Percentiles rank a stretch among this genome's conserved stretches.
These are phyloP conservation scores for Fistularia commersonii DNA, from an alignment of 2,797 vertebrate genomes.

Conservation along the genomic window DNA sequence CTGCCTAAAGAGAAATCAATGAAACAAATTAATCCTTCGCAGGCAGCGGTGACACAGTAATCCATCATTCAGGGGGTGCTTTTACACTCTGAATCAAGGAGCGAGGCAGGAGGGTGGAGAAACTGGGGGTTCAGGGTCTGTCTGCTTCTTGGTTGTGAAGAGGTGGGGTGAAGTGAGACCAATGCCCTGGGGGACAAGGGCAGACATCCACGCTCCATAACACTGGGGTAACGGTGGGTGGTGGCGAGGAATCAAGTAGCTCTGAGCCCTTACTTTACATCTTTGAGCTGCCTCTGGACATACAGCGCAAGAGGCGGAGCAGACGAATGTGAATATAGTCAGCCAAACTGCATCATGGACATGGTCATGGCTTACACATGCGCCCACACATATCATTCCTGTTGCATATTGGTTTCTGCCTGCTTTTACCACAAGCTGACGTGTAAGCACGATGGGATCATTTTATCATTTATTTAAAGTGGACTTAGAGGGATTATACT, in stretches of 20 bases:
- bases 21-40: conserved; percentile 99
- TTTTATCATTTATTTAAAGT: conserved; percentile 44
- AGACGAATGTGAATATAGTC: conserved; percentile 42
- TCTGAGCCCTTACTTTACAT: conserved; percentile 70
- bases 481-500: conserved; percentile 15
- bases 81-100: conserved; percentile 97
- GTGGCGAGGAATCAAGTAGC: conserved; percentile 82
- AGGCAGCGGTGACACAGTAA: conserved; percentile 99
- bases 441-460: conserved; percentile 16
- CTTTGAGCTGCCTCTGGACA: conserved; percentile 79
- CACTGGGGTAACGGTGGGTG: conserved; percentile 81
- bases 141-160: conserved; percentile 40
- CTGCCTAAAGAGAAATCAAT: conserved; percentile 99
- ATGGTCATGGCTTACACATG: conserved; percentile 46
- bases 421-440: conserved; percentile 30
- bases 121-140: conserved; percentile 55
- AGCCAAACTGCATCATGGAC: conserved; percentile 43
- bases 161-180: conserved; percentile 56
- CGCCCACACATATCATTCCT: conserved; percentile 30
- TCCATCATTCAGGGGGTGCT: conserved; percentile 99
- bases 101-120: conserved; percentile 75
- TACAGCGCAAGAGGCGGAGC: conserved; percentile 35
- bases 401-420: conserved; percentile 30
- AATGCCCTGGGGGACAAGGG: conserved; percentile 84
- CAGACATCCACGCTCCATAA: conserved; percentile 87